phyloP scores from a whole-genome alignment of 2,113 vertebrate species.

The Mungos mungo region DNA sequence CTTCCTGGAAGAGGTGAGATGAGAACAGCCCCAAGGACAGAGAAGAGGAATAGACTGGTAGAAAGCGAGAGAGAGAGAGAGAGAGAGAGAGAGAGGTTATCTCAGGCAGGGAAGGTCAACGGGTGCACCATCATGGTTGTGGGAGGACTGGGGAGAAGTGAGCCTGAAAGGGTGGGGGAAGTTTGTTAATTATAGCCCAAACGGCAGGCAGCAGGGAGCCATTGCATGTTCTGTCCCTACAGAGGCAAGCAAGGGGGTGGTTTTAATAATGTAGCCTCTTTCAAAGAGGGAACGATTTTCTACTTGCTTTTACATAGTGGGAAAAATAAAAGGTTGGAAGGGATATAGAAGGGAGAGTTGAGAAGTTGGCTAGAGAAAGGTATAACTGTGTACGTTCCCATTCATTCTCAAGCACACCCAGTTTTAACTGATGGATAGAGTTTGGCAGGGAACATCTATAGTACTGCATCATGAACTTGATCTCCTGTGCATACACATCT shows the following conservation, averaged over 20 bases:
- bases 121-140: not conserved
- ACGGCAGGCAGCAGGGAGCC: not conserved
- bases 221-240: not conserved
- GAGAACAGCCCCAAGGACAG: not conserved
- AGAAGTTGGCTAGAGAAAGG: not conserved
- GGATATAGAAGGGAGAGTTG: not conserved
- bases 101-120: not conserved
- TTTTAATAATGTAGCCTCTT: not conserved
- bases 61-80: not conserved
- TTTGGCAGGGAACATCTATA: not conserved
- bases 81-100: no score
- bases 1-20: not conserved
- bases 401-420: not conserved
- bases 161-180: not conserved
- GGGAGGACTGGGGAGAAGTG: not conserved
- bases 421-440: not conserved
- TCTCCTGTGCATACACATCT: not conserved
- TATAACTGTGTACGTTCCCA: not conserved
- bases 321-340: not conserved
- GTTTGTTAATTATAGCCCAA: not conserved
- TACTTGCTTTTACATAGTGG: not conserved
- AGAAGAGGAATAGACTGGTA: not conserved
- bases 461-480: not conserved
- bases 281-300: not conserved
- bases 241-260: not conserved